Conservation (phyloP, 2,797 vertebrate genomes). For the Ibycter americanus region DNA sequence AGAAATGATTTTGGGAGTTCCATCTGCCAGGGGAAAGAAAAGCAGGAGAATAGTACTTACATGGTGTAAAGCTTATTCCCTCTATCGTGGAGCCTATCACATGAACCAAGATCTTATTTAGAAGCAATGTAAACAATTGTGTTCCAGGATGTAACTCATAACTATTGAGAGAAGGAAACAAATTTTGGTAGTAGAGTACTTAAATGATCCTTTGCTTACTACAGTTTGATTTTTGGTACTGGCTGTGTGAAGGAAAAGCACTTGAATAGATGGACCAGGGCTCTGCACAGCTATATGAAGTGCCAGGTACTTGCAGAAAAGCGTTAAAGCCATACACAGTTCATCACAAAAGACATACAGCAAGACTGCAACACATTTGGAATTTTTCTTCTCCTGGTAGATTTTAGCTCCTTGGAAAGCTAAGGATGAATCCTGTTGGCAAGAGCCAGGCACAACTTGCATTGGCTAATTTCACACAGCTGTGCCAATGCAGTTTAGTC, state of each 20-base stretch:
- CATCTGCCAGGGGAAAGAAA: conserved; percentile 80
- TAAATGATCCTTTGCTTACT: neutral
- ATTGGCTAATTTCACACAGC: neutral
- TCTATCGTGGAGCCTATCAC: neutral
- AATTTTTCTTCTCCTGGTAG: neutral
- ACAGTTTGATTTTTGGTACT: neutral
- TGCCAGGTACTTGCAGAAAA: neutral
- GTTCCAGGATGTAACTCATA: neutral
- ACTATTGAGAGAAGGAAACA: neutral
- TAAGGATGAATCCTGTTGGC: neutral
- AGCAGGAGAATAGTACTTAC: neutral
- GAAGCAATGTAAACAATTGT: neutral
- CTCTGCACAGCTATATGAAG: neutral
- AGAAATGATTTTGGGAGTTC: conserved; percentile 96
- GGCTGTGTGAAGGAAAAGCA: neutral
- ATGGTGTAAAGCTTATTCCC: neutral
- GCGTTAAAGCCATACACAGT: neutral
- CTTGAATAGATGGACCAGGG: neutral
- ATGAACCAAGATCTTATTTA: neutral
- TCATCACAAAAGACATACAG: neutral
- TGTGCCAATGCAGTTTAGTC: neutral
- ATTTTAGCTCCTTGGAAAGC: neutral
- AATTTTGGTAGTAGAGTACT: neutral
- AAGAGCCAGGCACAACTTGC: neutral
- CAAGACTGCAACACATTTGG: neutral